Percentiles rank a stretch among this genome's conserved stretches.
Evolutionary conservation across 2,888 invertebrate species (phyloP).

Genomic region (Amphimallon solstitiale): DNA sequence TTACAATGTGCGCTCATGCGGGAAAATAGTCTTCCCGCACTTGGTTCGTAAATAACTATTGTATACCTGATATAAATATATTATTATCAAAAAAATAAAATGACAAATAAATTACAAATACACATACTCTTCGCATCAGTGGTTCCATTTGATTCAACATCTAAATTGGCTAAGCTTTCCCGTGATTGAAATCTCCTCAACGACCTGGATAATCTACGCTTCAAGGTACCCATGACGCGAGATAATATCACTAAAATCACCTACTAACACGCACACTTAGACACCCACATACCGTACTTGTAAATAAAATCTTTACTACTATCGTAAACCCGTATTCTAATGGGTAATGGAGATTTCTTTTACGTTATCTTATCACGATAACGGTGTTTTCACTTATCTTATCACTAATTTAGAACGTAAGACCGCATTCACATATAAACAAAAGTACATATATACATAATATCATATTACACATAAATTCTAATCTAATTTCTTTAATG

Average conservation of each 20-base stretch:
- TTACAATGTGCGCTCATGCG: no score
- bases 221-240: slow-evolving; percentile 23
- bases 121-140: slow-evolving; percentile 20
- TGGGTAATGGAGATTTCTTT: slow-evolving; percentile 9
- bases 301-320: background rate
- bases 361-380: slow-evolving; percentile 18
- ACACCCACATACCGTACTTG: background rate
- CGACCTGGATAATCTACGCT: slow-evolving; percentile 31
- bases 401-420: background rate
- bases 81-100: background rate
- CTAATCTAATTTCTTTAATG: no score
- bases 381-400: slow-evolving; percentile 18
- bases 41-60: no score
- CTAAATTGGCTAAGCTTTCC: slow-evolving; percentile 15
- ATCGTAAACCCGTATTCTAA: background rate
- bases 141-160: background rate
- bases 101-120: background rate
- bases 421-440: background rate
- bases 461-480: no score
- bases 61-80: background rate
- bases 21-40: no score
- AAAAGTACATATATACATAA: no score
- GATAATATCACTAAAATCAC: background rate
- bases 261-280: slow-evolving; percentile 13
- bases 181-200: slow-evolving; percentile 27